Evolutionary conservation across 1,140 invertebrate genomes (phyloP).

Genomic region (Luehdorfia chinensis): DNA sequence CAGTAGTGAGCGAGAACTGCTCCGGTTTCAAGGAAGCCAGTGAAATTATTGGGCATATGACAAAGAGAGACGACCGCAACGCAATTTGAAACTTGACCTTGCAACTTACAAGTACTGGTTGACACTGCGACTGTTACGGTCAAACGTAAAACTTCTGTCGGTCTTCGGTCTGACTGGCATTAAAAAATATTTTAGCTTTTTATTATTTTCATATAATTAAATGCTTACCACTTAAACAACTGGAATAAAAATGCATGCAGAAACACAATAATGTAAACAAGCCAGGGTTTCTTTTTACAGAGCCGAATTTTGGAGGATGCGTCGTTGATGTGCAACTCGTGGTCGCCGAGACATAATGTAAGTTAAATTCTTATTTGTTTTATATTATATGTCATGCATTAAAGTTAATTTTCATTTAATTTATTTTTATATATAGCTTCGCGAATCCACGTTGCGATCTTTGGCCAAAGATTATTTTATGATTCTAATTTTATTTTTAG

Average conservation of each 20-base stretch:
- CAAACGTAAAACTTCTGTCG: too few species aligned
- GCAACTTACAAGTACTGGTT: background rate
- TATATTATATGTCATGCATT: background rate
- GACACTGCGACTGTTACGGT: too few species aligned
- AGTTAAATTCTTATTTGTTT: slow-evolving; percentile 64
- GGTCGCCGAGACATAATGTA: slow-evolving; percentile 92
- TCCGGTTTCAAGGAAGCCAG: too few species aligned
- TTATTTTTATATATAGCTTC: slow-evolving; percentile 18
- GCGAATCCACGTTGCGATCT: slow-evolving; percentile 38
- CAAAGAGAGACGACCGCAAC: too few species aligned
- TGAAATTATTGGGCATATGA: too few species aligned
- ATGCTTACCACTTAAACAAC: too few species aligned
- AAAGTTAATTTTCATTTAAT: background rate
- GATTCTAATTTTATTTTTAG: slow-evolving; percentile 12
- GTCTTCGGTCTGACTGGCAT: too few species aligned
- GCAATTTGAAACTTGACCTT: too few species aligned
- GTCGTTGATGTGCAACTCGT: slow-evolving; percentile 92
- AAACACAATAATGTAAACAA: slow-evolving; percentile 12
- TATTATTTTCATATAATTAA: too few species aligned
- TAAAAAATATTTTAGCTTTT: too few species aligned
- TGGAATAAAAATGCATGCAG: slow-evolving; percentile 18
- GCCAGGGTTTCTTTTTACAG: slow-evolving; percentile 79
- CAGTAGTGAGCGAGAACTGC: too few species aligned
- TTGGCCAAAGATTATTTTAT: slow-evolving; percentile 42
- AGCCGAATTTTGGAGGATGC: slow-evolving; percentile 92